phyloP scores from a whole-genome alignment of 2,888 invertebrate genomes.

The Cheilosia pagana region DNA sequence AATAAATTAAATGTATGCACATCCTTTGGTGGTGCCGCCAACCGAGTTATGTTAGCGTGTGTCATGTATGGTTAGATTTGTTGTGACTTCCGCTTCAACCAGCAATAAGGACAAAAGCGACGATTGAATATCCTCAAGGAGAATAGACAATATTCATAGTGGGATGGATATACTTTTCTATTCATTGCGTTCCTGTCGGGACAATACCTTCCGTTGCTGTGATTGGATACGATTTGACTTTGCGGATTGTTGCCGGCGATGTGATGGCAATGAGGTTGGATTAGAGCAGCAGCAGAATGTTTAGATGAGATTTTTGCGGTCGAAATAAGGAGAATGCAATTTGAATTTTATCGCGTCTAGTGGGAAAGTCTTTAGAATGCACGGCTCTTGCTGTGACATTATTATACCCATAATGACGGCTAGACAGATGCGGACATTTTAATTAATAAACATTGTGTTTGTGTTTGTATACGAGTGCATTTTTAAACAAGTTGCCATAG shows the following conservation, averaged over 20 bases:
- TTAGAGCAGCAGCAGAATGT: not conserved
- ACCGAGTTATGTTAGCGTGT: slow-evolving; percentile 3
- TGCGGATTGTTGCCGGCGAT: slow-evolving; percentile 14
- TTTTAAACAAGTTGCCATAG: too few species aligned
- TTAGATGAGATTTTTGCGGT: slow-evolving; percentile 17
- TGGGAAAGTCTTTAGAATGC: not conserved
- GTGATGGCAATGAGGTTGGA: slow-evolving; percentile 14
- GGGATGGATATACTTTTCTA: slow-evolving; percentile 37
- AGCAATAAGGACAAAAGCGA: slow-evolving; percentile 48
- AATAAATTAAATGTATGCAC: slow-evolving; percentile 47
- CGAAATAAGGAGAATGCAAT: slow-evolving; percentile 32
- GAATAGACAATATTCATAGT: slow-evolving; percentile 46
- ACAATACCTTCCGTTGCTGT: slow-evolving; percentile 34
- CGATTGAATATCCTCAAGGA: slow-evolving; percentile 57
- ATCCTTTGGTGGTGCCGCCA: slow-evolving; percentile 36
- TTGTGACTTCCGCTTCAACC: slow-evolving; percentile 45
- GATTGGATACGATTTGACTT: slow-evolving; percentile 35
- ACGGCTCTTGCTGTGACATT: not conserved
- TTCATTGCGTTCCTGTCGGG: slow-evolving; percentile 41
- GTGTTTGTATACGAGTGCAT: not conserved
- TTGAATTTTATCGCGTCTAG: slow-evolving; percentile 22
- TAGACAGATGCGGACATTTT: not conserved
- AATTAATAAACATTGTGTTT: not conserved
- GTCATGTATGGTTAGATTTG: slow-evolving; percentile 18
- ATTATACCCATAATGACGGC: not conserved